phyloP scores from a whole-genome alignment of 2,797 vertebrate species.

The Pseudochromis fuscus region DNA sequence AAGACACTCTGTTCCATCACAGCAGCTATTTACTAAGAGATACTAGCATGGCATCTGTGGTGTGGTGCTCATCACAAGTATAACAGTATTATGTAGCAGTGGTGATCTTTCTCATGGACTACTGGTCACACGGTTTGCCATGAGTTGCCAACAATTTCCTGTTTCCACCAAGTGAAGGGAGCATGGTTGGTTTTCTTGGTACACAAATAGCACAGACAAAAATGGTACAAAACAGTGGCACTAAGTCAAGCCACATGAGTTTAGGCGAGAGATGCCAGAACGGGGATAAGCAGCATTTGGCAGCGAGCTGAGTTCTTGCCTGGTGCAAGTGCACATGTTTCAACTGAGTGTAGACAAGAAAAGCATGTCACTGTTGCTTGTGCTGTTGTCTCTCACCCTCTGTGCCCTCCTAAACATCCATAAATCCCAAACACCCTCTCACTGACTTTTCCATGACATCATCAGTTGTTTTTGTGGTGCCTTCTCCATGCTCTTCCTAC shows the following conservation, averaged over 20 bases:
- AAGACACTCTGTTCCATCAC: slow-evolving; percentile 44
- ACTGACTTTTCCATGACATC: slow-evolving; percentile 73
- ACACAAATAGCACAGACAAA: slow-evolving; percentile 55
- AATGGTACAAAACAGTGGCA: slow-evolving; percentile 59
- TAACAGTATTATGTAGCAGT: slow-evolving; percentile 22
- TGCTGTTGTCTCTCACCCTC: slow-evolving; percentile 21
- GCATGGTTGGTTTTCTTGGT: slow-evolving; percentile 16
- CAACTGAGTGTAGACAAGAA: slow-evolving; percentile 18
- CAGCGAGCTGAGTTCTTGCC: slow-evolving; percentile 41
- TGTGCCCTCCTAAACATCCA: slow-evolving; percentile 28
- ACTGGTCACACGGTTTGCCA: slow-evolving; percentile 34
- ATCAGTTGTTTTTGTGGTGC: slow-evolving; percentile 52
- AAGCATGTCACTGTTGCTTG: slow-evolving; percentile 37
- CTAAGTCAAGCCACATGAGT: slow-evolving; percentile 69
- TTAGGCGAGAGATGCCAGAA: slow-evolving; percentile 50
- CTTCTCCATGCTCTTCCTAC: neutral
- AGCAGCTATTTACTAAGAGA: slow-evolving; percentile 42
- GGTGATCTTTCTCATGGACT: slow-evolving; percentile 31
- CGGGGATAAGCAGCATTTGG: slow-evolving; percentile 60
- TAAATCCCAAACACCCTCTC: slow-evolving; percentile 39
- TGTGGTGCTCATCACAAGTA: slow-evolving; percentile 15
- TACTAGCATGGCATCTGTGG: slow-evolving; percentile 19
- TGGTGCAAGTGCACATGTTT: slow-evolving; percentile 40
- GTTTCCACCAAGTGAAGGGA: slow-evolving; percentile 53
- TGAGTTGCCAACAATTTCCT: slow-evolving; percentile 44